Evolutionary conservation across 2,888 invertebrate genomes (phyloP).

Genomic region (Synanthedon andrenaeformis): DNA sequence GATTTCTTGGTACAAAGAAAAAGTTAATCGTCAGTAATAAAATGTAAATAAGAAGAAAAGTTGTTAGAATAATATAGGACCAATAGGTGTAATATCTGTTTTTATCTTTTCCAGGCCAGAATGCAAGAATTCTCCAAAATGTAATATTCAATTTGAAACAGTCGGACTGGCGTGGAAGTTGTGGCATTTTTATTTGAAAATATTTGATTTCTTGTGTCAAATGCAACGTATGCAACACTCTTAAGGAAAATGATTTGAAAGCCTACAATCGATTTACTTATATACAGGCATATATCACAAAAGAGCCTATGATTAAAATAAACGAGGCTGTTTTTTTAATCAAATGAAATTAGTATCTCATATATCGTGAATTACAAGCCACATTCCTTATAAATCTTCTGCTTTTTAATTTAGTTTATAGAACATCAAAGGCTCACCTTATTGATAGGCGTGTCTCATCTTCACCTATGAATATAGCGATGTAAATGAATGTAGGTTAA

Average conservation of each 20-base stretch:
- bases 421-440: neutral
- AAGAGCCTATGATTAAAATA: no score
- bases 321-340: no score
- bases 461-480: neutral
- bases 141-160: slow-evolving; percentile 31
- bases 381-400: slow-evolving; percentile 10
- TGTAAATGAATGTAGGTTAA: slow-evolving; percentile 34
- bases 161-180: slow-evolving; percentile 18
- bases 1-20: slow-evolving; percentile 24
- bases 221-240: no score
- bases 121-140: slow-evolving; percentile 31
- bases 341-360: no score
- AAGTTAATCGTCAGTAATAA: slow-evolving; percentile 27
- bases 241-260: no score
- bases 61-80: slow-evolving; percentile 16
- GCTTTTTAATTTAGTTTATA: no score
- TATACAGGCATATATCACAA: no score
- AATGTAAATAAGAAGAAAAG: slow-evolving; percentile 21
- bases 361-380: neutral
- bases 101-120: slow-evolving; percentile 19
- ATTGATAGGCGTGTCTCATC: neutral
- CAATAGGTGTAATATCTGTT: slow-evolving; percentile 19
- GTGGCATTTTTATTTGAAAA: no score
- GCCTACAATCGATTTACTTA: no score
- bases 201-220: no score